Conservation (phyloP, 2,113 vertebrate species). For the Chiloscyllium plagiosum region DNA sequence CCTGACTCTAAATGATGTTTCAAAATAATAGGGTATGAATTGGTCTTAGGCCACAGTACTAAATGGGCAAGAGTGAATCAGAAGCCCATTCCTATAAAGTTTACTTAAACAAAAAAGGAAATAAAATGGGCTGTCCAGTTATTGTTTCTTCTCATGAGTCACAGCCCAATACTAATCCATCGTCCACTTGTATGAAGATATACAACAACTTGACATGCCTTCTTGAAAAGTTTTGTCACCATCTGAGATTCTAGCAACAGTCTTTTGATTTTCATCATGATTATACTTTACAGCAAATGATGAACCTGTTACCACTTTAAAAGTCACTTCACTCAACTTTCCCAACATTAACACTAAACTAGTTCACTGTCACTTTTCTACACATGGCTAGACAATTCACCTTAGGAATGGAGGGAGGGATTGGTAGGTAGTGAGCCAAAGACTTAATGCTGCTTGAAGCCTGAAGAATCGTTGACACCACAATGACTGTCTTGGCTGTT, state of each 20-base stretch:
- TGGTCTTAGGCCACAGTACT: background rate
- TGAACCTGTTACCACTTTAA: background rate
- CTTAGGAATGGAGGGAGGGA: background rate
- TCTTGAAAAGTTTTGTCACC: background rate
- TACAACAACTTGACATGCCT: background rate
- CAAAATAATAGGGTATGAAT: background rate
- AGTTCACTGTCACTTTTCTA: background rate
- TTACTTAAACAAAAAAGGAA: background rate
- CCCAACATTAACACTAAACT: background rate
- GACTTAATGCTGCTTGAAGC: conserved; percentile 31
- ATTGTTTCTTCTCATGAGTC: background rate
- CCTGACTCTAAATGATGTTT: background rate
- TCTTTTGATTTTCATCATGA: background rate
- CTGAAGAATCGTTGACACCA: conserved; percentile 14
- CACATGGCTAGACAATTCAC: background rate
- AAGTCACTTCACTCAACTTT: background rate
- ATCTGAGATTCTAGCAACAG: conserved; percentile 10
- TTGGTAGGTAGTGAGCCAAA: conserved; percentile 3
- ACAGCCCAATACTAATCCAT: background rate
- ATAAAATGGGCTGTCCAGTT: background rate
- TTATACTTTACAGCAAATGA: background rate
- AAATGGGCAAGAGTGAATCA: background rate
- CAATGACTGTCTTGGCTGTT: background rate
- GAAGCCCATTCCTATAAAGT: background rate
- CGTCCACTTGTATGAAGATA: background rate